Conservation (phyloP, 2,888 invertebrate genomes). For the Acanthosepion lycidas region DNA sequence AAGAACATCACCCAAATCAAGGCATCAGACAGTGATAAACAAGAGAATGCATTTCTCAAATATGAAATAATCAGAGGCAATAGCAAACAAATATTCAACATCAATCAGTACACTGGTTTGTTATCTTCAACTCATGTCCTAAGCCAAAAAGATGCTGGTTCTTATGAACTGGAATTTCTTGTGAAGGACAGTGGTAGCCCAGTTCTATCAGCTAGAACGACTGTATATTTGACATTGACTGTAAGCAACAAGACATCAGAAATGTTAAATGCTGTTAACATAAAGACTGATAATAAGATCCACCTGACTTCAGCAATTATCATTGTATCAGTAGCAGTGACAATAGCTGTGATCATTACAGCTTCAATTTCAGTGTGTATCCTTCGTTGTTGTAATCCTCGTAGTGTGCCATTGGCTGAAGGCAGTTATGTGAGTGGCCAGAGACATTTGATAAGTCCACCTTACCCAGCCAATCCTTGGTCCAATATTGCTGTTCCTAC, state of each 20-base stretch:
- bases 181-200: conserved; percentile 33
- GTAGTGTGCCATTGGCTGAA: background rate
- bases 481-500: background rate
- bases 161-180: background rate
- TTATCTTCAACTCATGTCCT: conserved; percentile 20
- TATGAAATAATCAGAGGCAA: conserved; percentile 33
- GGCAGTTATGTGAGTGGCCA: background rate
- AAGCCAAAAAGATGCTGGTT: conserved; percentile 33
- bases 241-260: conserved; percentile 1
- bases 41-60: conserved; percentile 33
- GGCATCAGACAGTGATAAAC: conserved; percentile 6
- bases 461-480: background rate
- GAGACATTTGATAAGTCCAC: background rate
- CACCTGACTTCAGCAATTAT: conserved; percentile 33
- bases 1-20: conserved; percentile 5
- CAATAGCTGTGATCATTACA: conserved; percentile 33
- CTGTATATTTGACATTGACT: background rate
- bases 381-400: background rate
- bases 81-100: background rate
- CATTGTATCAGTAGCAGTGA: background rate
- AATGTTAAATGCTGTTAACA: conserved; percentile 13
- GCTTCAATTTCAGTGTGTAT: conserved; percentile 10
- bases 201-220: conserved; percentile 33
- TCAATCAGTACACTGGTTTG: conserved; percentile 18
- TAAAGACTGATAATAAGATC: conserved; percentile 18